These are phyloP conservation scores for Planiliza haematocheilus DNA, from an alignment of 2,113 vertebrate species.

Conservation along the genomic window DNA sequence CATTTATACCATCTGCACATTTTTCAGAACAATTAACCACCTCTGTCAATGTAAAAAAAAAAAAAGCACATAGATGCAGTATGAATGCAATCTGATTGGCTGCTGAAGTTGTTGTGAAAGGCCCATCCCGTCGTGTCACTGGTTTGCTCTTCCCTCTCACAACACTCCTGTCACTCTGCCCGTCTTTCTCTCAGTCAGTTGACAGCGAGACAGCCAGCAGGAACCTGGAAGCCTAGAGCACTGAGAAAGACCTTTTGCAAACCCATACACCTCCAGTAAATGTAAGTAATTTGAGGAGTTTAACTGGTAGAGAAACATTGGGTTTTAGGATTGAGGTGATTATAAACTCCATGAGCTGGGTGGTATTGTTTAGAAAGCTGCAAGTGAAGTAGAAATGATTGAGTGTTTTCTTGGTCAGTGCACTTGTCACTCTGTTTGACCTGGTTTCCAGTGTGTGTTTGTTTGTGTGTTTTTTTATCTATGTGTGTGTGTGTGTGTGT, in stretches of 20 bases:
- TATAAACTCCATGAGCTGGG: not conserved
- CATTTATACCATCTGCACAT: not conserved
- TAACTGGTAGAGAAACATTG: not conserved
- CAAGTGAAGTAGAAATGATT: slow-evolving; percentile 63
- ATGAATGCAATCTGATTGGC: slow-evolving; percentile 39
- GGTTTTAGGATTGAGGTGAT: not conserved
- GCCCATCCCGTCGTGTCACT: slow-evolving; percentile 17
- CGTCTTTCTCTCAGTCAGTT: slow-evolving; percentile 2
- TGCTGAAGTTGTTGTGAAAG: slow-evolving; percentile 10
- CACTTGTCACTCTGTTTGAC: slow-evolving; percentile 64
- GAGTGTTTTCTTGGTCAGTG: slow-evolving; percentile 65
- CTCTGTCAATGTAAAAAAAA: not conserved
- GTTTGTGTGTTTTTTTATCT: too few species aligned
- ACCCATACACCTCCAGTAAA: not conserved
- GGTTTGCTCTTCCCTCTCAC: not conserved
- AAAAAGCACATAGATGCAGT: too few species aligned
- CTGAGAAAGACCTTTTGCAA: not conserved
- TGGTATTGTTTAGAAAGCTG: slow-evolving; percentile 15
- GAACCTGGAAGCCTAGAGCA: slow-evolving; percentile 9
- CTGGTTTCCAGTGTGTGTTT: slow-evolving; percentile 50
- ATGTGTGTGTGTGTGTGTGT: slow-evolving; percentile 17
- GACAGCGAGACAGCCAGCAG: not conserved
- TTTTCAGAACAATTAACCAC: not conserved
- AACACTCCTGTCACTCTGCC: not conserved
- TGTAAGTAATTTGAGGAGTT: slow-evolving; percentile 25